phyloP scores from a whole-genome alignment of 2,888 invertebrate species.

The Ophion obscuratus region DNA sequence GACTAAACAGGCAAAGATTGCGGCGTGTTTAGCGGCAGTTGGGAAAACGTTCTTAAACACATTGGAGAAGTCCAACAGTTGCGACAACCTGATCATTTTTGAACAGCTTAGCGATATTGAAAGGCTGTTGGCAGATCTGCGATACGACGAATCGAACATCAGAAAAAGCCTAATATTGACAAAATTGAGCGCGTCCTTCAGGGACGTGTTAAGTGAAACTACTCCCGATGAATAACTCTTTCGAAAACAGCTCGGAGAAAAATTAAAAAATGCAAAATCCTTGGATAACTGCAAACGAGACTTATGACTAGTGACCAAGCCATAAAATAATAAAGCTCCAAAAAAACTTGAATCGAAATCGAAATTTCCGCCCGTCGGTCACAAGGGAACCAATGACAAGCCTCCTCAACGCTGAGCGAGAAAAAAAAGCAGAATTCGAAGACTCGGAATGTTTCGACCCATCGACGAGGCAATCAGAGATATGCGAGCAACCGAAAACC shows the following conservation, averaged over 20 bases:
- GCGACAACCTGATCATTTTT: conserved; percentile 19
- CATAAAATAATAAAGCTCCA: conserved; percentile 17
- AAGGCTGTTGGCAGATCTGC: no score
- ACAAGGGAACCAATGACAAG: conserved; percentile 17
- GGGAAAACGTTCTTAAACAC: background rate
- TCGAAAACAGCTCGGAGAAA: conserved; percentile 51
- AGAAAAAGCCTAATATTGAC: no score
- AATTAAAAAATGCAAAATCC: conserved; percentile 50
- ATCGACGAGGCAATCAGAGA: conserved; percentile 33
- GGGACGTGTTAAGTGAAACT: conserved; percentile 16
- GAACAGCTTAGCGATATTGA: conserved; percentile 21
- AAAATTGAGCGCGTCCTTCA: conserved; percentile 38
- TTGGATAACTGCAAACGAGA: conserved; percentile 23
- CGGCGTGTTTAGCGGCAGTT: conserved; percentile 24
- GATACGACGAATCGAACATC: no score
- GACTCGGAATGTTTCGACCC: background rate
- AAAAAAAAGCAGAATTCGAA: conserved; percentile 3
- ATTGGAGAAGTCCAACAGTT: background rate
- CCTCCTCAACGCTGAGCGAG: background rate
- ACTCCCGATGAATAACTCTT: conserved; percentile 53
- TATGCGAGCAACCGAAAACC: conserved; percentile 36
- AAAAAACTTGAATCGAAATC: no score
- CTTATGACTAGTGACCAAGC: conserved; percentile 19
- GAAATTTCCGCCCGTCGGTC: conserved; percentile 47
- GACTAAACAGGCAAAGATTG: conserved; percentile 15